A percentile compares a stretch with the other conserved stretches of the same genome.
phyloP scores from a whole-genome alignment of 2,113 vertebrate genomes.

The Phalacrocorax carbo region DNA sequence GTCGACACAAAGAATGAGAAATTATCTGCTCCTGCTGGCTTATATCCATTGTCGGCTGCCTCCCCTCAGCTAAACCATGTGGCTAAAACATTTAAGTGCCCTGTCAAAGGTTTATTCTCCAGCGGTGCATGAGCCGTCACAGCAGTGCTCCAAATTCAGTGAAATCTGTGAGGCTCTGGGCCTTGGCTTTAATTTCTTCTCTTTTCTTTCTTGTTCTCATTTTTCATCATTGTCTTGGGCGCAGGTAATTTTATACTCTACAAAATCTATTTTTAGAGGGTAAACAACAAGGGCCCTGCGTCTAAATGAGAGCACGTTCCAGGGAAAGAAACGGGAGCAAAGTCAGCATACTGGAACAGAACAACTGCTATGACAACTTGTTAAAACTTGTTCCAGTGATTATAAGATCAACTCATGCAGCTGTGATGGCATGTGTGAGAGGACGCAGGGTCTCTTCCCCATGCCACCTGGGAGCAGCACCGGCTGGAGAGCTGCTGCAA shows the following conservation, averaged over 20 bases:
- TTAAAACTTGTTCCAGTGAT: conserved; percentile 43
- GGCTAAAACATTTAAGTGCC: conserved; percentile 22
- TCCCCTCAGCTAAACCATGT: background rate
- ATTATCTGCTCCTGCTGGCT: conserved; percentile 12
- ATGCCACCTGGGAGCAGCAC: background rate
- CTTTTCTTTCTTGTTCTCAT: conserved; percentile 11
- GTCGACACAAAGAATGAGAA: background rate
- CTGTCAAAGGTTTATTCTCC: conserved; percentile 35
- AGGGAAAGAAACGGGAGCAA: background rate
- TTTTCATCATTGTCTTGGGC: background rate
- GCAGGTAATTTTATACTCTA: conserved; percentile 34
- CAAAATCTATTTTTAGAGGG: conserved; percentile 37
- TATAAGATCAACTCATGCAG: background rate
- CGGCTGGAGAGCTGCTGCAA: rapidly evolving
- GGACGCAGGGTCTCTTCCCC: background rate
- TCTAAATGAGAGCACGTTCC: conserved; percentile 27
- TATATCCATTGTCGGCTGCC: background rate
- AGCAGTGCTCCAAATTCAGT: background rate
- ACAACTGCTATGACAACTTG: conserved; percentile 46
- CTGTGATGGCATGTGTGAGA: background rate
- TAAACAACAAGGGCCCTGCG: conserved; percentile 13
- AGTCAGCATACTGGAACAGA: conserved; percentile 54
- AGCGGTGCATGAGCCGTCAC: conserved; percentile 17
- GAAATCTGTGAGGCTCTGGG: background rate
- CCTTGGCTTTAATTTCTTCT: conserved; percentile 9